Evolutionary conservation across 2,797 vertebrate genomes (phyloP).

Genomic region (Lepilemur septentrionalis): DNA sequence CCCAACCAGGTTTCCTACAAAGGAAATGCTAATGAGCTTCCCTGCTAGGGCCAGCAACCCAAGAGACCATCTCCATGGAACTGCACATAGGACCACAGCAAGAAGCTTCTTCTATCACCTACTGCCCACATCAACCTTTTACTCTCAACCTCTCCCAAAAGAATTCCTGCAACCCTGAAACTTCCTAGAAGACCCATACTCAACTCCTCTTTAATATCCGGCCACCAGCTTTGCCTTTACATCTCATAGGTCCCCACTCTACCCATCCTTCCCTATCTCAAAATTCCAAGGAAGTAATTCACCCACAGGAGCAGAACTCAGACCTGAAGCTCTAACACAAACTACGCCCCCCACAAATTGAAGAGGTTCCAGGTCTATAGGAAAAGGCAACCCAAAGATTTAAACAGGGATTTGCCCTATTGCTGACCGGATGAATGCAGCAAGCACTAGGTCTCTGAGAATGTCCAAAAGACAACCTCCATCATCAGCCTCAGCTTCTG

Average conservation of each 20-base stretch:
- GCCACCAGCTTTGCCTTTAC: background rate
- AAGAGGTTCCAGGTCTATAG: background rate
- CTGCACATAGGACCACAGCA: background rate
- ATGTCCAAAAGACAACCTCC: background rate
- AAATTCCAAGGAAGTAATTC: conserved; percentile 44
- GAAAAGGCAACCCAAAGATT: background rate
- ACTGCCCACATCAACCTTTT: background rate
- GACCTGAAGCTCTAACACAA: background rate
- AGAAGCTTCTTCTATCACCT: background rate
- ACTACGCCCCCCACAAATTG: background rate
- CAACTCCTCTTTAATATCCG: background rate
- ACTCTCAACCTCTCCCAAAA: background rate
- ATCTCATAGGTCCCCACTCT: background rate
- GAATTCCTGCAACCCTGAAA: background rate
- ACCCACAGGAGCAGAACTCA: background rate
- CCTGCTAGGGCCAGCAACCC: background rate
- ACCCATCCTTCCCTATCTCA: background rate
- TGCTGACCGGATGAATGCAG: background rate
- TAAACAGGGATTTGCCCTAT: background rate
- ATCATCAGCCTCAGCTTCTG: background rate
- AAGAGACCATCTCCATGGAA: background rate
- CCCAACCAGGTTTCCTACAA: background rate
- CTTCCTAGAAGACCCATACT: background rate
- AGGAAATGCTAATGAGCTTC: background rate
- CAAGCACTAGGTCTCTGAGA: background rate